These are phyloP conservation scores for Pilophorus perplexus DNA, from an alignment of 2,888 invertebrate species.

Conservation along the genomic window DNA sequence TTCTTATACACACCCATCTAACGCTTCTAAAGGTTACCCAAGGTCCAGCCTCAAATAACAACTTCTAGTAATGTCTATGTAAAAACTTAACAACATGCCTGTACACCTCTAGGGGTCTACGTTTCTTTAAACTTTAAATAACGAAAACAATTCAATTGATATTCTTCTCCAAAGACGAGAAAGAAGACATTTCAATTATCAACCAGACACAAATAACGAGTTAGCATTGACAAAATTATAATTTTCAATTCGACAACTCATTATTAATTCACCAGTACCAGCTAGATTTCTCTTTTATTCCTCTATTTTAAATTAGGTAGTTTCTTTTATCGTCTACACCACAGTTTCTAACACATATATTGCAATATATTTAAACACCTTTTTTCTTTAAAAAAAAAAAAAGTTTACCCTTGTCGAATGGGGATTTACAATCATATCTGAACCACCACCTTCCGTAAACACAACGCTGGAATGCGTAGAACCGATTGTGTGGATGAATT, in stretches of 20 bases:
- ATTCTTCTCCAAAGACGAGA: not conserved
- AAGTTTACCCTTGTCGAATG: not conserved
- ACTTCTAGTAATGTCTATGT: slow-evolving; percentile 31
- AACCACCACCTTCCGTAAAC: slow-evolving; percentile 18
- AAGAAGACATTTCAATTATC: not conserved
- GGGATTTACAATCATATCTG: slow-evolving; percentile 8
- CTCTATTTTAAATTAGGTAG: too few species aligned
- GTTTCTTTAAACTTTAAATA: slow-evolving; percentile 1
- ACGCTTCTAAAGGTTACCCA: slow-evolving; percentile 45
- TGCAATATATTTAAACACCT: slow-evolving; percentile 27
- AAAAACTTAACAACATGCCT: slow-evolving; percentile 40
- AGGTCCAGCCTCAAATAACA: slow-evolving; percentile 47
- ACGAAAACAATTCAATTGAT: slow-evolving; percentile 3
- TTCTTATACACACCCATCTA: slow-evolving; percentile 45
- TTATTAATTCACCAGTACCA: not conserved
- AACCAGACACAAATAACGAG: not conserved
- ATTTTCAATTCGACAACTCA: not conserved
- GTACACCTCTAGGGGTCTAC: slow-evolving; percentile 36
- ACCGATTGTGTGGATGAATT: too few species aligned
- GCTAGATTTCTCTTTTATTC: slow-evolving; percentile 2
- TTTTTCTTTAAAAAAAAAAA: not conserved
- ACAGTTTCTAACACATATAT: slow-evolving; percentile 34
- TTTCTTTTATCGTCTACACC: slow-evolving; percentile 22
- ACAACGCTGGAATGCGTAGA: too few species aligned
- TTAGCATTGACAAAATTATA: not conserved